These are phyloP conservation scores for Engraulis encrasicolus DNA, from an alignment of 2,113 vertebrate species.

Conservation along the genomic window DNA sequence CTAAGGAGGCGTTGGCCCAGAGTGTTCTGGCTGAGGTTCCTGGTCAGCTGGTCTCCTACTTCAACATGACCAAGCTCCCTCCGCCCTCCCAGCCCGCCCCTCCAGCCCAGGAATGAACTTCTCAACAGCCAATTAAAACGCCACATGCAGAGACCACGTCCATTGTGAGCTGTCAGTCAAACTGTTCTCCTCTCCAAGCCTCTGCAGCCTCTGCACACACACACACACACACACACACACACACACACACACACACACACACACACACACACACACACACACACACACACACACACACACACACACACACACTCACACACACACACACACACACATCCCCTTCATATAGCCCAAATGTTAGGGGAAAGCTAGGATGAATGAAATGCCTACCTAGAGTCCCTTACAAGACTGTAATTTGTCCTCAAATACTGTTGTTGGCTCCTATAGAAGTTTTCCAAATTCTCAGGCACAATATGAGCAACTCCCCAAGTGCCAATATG, in stretches of 20 bases:
- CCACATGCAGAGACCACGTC: not conserved
- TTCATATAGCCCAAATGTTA: no score
- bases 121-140: not conserved
- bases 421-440: no score
- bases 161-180: not conserved
- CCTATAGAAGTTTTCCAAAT: no score
- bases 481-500: no score
- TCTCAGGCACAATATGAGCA: no score
- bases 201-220: not conserved
- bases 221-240: not conserved
- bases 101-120: not conserved
- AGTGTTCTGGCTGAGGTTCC: constrained; percentile 77
- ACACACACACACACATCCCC: not conserved
- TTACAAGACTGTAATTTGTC: no score
- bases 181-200: not conserved
- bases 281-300: not conserved
- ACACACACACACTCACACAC: not conserved
- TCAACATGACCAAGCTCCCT: constrained; percentile 64
- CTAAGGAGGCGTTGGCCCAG: constrained; percentile 70
- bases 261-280: not conserved
- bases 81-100: constrained; percentile 58
- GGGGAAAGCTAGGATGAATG: no score
- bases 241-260: not conserved
- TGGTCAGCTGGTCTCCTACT: constrained; percentile 70
- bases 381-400: no score